phyloP scores from a whole-genome alignment of 2,888 invertebrate genomes.

The Pegoplata infirma region DNA sequence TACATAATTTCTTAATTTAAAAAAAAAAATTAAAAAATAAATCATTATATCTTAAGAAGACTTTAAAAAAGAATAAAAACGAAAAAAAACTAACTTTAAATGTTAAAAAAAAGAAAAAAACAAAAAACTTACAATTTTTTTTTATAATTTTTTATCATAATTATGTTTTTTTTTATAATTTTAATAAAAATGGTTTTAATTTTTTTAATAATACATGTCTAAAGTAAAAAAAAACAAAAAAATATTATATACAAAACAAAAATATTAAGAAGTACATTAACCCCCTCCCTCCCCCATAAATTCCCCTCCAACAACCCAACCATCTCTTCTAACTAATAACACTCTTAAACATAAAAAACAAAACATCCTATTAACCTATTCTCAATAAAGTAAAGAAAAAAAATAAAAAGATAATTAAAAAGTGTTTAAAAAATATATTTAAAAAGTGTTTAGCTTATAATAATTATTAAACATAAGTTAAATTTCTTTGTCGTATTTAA shows the following conservation, averaged over 20 bases:
- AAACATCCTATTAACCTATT: neutral
- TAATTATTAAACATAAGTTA: slow-evolving; percentile 39
- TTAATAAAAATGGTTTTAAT: neutral
- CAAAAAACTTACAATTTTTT: slow-evolving; percentile 32
- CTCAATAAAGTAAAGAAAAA: slow-evolving; percentile 23
- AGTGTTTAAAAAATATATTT: slow-evolving; percentile 32
- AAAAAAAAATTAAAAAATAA: slow-evolving; percentile 13
- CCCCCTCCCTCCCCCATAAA: too few relatives aligned
- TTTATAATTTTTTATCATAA: slow-evolving; percentile 34
- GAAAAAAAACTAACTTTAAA: slow-evolving; percentile 7
- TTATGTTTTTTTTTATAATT: slow-evolving; percentile 36
- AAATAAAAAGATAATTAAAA: neutral
- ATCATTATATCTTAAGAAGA: slow-evolving; percentile 41
- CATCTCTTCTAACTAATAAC: neutral
- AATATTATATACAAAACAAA: slow-evolving; percentile 12
- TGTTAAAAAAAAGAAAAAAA: neutral
- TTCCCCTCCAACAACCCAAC: too few relatives aligned
- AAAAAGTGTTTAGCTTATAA: slow-evolving; percentile 47
- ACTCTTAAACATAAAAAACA: slow-evolving; percentile 1
- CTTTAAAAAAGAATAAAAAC: slow-evolving; percentile 47
- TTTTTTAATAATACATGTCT: slow-evolving; percentile 23
- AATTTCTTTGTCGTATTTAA: slow-evolving; percentile 53
- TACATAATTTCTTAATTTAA: slow-evolving; percentile 55
- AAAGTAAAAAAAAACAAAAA: too few relatives aligned
- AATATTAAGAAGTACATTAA: neutral